Evolutionary conservation across 2,888 invertebrate genomes (phyloP), one percentile per base, ranked within the genome.

Genomic region (Junonia oenone): DNA sequence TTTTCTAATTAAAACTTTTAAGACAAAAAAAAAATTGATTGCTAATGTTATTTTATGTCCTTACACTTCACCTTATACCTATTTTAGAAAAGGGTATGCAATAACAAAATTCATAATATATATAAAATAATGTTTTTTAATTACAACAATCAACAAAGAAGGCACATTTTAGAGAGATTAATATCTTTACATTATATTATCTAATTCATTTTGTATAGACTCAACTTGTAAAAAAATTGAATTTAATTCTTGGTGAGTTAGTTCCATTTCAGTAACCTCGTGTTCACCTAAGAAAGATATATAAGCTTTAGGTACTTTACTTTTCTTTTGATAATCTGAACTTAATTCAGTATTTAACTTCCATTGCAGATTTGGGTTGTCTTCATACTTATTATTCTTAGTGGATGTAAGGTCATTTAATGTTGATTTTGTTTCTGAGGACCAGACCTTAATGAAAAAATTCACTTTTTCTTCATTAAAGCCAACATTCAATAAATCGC

Each of bases 321-420:
- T 74, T 64, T 84, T 88, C 63, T 84, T 88, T 15, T 76, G 74
- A 61, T 72, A 76, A 52, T 81, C 81, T 33, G 89, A 89, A 71
- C 89, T 86, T 45, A 90, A 67, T 64, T 90, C 90, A 47, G 86
- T 83, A 75, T 85, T 86, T 53, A 89, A 65, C 63, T 80, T 81
- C 82, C 84, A 90, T 33, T 79, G 68, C 63, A 88, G 77, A 56
- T 76, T 69, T 19, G 83, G 59, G 9, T 65, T 57, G 35, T 77
- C 72, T 53, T 67, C 69, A 50, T 64, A 63, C 50, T 75, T 71
- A 40, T 74, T 69, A 40, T 67, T 66, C 35, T 65, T 48, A 45
- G 72, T 71, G 33, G 72, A 64, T 37, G 74, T 72, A 49, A 89
- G 63, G 40, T 85, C 78, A 71, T 80, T 71, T 19, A 90, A 70